Base-by-base conservation (phyloP, 2,888 invertebrate genomes). In the Drosophila putrida region DNA sequence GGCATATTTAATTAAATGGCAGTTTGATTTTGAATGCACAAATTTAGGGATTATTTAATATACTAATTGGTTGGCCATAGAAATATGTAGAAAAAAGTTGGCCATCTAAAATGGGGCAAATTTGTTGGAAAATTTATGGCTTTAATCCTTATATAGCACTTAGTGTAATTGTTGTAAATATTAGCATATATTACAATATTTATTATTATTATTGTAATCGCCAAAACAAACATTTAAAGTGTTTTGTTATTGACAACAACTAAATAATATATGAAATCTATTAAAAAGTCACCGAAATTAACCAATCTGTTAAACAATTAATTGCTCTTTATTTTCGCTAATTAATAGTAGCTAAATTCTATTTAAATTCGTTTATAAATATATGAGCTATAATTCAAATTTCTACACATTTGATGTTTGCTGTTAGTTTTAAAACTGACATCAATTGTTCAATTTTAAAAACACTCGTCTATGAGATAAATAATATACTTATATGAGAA, bases 1-100 rank as follows among this genome's bases (percentile, higher is more conserved):
- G 55, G 51, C 38, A 43, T 50, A 61, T 73, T 78, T 68, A 75
- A 75, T 75, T 74, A 69, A 69, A 73, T 73, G 44, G 11, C 53
- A 28, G 13, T 59, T 59, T 63, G 58, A 36, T 62, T 36, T 55
- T 50, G 27, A 38, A n/a, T 64, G 43, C 28, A 27, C 8, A 60
- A 38, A 50, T 54, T 60, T 49, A 35, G 20, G 44, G 47, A 58
- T 63, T 73, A 54, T 61, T 41, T 68, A 33, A 46, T 47, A 51
- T 20, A 54, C 63, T 68, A 74, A 69, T 69, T 73, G 69, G 44
- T 74, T 53, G 33, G 10, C n/a, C 41, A 25, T n/a, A 10, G 43
- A 33, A 55, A 2, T 13, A 31, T 47, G 20, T 39, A 44, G 43
- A 60, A 49, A 44, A 33, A 60, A 36, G 41, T 47, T 33, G 33